Percentiles rank a stretch among this genome's conserved stretches.
phyloP scores from a whole-genome alignment of 2,888 invertebrate species.

The Isoperla grammatica region DNA sequence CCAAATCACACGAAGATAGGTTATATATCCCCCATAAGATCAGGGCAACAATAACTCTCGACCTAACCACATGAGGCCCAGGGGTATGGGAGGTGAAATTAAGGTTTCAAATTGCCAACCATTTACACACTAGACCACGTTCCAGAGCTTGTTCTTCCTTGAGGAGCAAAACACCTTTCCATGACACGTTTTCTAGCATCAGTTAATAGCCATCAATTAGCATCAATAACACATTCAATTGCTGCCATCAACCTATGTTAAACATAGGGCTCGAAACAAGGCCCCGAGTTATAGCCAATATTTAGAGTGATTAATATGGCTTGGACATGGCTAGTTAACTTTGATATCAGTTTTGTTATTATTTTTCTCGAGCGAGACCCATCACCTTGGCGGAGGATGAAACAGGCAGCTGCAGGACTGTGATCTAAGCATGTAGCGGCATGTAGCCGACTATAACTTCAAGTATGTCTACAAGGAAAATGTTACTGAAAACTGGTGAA shows the following conservation, averaged over 20 bases:
- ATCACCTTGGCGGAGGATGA: conserved; percentile 13
- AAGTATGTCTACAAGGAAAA: no score
- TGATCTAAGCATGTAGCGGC: no score
- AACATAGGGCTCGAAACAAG: conserved; percentile 25
- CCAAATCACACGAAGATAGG: no score
- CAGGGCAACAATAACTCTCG: no score
- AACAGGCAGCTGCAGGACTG: no score
- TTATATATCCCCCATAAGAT: no score
- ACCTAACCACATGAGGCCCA: not conserved
- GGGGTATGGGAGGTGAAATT: conserved; percentile 21
- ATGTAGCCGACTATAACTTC: no score
- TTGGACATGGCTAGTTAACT: conserved; percentile 2
- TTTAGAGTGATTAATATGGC: conserved; percentile 26
- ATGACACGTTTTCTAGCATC: conserved; percentile 15
- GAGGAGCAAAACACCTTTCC: not conserved
- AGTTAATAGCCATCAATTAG: conserved; percentile 27
- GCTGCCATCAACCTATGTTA: conserved; percentile 23
- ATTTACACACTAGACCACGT: conserved; percentile 22
- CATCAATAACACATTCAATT: conserved; percentile 27
- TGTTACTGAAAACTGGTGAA: no score
- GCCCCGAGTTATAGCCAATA: conserved; percentile 23
- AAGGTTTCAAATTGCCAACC: conserved; percentile 24
- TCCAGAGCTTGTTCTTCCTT: not conserved
- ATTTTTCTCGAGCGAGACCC: conserved; percentile 22
- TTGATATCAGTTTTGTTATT: conserved; percentile 23